Conservation (phyloP, 2,888 invertebrate genomes). For the Drosophila falleni region DNA sequence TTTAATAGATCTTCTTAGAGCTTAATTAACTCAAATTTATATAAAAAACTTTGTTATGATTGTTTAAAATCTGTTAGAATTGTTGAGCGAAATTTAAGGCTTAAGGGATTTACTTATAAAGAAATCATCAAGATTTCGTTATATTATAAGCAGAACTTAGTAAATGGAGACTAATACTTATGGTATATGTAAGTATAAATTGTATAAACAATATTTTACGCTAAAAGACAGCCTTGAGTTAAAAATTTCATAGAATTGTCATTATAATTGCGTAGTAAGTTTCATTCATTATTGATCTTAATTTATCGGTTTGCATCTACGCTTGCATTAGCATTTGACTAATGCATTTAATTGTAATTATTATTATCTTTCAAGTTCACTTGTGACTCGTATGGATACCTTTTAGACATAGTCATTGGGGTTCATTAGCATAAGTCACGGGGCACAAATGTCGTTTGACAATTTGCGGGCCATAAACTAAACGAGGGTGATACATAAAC, state of each 20-base stretch:
- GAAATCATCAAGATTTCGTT: too few species aligned
- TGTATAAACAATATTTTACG: too few species aligned
- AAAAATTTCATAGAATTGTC: not conserved
- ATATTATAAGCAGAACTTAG: too few species aligned
- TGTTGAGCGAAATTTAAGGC: too few species aligned
- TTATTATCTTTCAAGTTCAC: conserved; percentile 15
- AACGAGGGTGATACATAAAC: conserved; percentile 45
- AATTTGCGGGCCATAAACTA: conserved; percentile 34
- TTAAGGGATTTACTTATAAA: too few species aligned
- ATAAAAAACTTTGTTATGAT: too few species aligned
- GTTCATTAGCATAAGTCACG: conserved; percentile 46
- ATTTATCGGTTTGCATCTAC: not conserved
- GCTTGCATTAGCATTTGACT: not conserved
- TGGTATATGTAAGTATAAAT: too few species aligned
- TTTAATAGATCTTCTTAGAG: too few species aligned
- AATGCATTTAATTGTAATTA: conserved; percentile 7
- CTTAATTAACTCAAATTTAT: too few species aligned
- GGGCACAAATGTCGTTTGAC: conserved; percentile 22
- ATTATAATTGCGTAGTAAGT: not conserved
- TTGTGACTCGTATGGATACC: not conserved
- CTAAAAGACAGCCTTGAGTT: not conserved
- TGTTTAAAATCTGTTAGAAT: too few species aligned
- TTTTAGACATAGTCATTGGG: not conserved
- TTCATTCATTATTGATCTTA: not conserved
- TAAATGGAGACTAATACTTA: too few species aligned